Evolutionary conservation across 2,888 invertebrate species (phyloP).

Genomic region (Keiferia lycopersicella): DNA sequence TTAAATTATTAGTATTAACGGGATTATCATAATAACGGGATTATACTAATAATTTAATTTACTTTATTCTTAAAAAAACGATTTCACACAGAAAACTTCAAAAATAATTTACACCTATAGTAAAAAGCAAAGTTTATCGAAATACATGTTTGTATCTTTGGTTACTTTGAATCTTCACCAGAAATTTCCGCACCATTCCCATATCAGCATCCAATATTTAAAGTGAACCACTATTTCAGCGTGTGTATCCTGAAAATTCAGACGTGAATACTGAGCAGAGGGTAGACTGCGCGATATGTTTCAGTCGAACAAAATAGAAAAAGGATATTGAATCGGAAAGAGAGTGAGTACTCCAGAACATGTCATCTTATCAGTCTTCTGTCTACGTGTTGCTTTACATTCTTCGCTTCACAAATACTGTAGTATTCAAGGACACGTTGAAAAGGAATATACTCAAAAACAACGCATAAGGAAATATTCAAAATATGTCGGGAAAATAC

Average conservation of each 20-base stretch:
- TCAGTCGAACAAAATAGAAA: conserved; percentile 52
- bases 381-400: conserved; percentile 44
- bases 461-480: conserved; percentile 37
- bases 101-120: neutral
- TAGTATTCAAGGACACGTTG: neutral
- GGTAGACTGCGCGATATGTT: conserved; percentile 37
- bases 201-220: conserved; percentile 26
- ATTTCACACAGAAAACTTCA: too few species aligned
- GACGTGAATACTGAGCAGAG: conserved; percentile 46
- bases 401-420: neutral
- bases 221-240: conserved; percentile 32
- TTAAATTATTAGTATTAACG: too few species aligned
- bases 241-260: conserved; percentile 44
- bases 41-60: too few species aligned
- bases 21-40: too few species aligned
- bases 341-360: conserved; percentile 61
- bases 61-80: too few species aligned
- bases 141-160: neutral
- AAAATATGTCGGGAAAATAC: conserved; percentile 46
- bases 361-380: conserved; percentile 60
- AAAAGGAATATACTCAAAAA: neutral
- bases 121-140: neutral
- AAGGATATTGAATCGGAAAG: conserved; percentile 66
- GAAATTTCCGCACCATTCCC: conserved; percentile 21
- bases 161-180: conserved; percentile 3